Evolutionary conservation across 2,113 vertebrate species (phyloP), one percentile per base, ranked within the genome.

Genomic region (Prinia subflava): DNA sequence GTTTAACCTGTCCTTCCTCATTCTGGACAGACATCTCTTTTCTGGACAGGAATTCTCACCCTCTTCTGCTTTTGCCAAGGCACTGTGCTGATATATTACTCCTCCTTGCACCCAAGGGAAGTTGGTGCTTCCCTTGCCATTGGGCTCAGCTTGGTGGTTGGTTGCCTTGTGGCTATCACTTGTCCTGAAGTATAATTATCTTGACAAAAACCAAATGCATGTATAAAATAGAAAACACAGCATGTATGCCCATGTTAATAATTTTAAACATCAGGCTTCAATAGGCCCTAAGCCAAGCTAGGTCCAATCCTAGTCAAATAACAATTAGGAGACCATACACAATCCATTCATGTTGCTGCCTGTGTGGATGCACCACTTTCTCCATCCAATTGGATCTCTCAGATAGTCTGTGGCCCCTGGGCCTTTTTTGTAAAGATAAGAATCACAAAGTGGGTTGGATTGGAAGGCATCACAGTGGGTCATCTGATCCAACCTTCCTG

Each of bases 21-120:
- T 2, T 3, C 10, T 62, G 65, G 70, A 68, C 47, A 37, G 30
- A 65, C 0, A 13, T 84, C 62, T 74, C 20, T 57, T 46, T 86
- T 91, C 83, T 83, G 31, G 39, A 70, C 55, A 70, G 87, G 73
- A 90, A 77, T 91, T 90, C 64, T 91, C 50, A 94, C 28, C 31
- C 35, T 52, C 62, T 92, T 90, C 63, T 83, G 59, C 76, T 78
- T 92, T 87, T 67, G 83, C 30, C 46, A 74, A 62, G 46, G 64
- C 59, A 35, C 42, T 63, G 19, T 71, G 42, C 59, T 70, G 42
- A 27, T 94, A 69, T 1, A 9, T 90, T 80, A 63, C 62, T 70
- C 46, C n/a, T 92, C 53, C 19, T 79, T 90, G 42, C 46, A 69
- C 67, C 70, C 71, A 62, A 53, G 56, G 37, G 83, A 92, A 91